Evolutionary conservation across 2,888 invertebrate species (phyloP).

Genomic region (Callosobruchus maculatus): DNA sequence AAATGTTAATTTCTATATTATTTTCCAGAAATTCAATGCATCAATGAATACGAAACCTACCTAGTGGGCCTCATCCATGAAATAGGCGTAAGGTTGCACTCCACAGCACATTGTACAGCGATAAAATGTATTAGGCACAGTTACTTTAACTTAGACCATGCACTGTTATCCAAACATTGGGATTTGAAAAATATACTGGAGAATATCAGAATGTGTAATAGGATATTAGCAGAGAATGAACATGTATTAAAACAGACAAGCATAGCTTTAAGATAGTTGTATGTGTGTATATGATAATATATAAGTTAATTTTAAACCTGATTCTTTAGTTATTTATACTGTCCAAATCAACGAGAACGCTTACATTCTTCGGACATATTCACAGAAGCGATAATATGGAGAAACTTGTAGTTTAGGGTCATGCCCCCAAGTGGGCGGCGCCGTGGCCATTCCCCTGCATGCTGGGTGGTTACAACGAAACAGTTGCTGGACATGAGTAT

Average conservation of each 20-base stretch:
- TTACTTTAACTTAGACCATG: conserved; percentile 70
- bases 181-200: conserved; percentile 62
- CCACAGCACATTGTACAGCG: conserved; percentile 75
- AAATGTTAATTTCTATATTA: too few relatives aligned
- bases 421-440: too few relatives aligned
- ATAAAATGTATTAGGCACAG: conserved; percentile 82
- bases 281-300: not conserved
- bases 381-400: too few relatives aligned
- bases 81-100: conserved; percentile 74
- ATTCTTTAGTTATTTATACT: too few relatives aligned
- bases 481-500: too few relatives aligned
- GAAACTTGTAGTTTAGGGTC: too few relatives aligned
- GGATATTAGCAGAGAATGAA: conserved; percentile 54
- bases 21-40: conserved; percentile 75
- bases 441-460: too few relatives aligned
- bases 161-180: conserved; percentile 83
- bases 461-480: too few relatives aligned
- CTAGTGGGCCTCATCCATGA: conserved; percentile 78
- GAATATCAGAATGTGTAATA: conserved; percentile 59
- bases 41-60: conserved; percentile 80
- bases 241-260: conserved; percentile 47
- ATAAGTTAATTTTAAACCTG: too few relatives aligned
- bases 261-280: conserved; percentile 23
- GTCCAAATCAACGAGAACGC: too few relatives aligned
- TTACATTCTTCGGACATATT: too few relatives aligned